Evolutionary conservation across 2,797 vertebrate species (phyloP).

Genomic region (Sternarchorhynchus goeldii): DNA sequence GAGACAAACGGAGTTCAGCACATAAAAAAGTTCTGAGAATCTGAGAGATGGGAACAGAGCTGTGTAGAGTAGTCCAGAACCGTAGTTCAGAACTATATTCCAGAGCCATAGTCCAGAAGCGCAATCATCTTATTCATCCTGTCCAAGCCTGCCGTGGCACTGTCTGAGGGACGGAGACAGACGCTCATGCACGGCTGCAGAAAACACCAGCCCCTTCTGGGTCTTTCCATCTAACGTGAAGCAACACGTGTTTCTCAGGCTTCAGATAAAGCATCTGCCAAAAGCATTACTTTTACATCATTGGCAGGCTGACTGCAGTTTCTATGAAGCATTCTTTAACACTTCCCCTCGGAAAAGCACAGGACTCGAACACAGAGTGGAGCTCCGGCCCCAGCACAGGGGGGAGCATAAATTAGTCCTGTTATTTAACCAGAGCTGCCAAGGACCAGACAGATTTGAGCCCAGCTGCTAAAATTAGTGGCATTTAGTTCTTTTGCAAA

Average conservation of each 20-base stretch:
- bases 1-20: neutral
- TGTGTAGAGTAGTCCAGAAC: neutral
- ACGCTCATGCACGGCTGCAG: conserved; percentile 9
- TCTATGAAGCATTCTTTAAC: conserved; percentile 67
- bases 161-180: conserved; percentile 37
- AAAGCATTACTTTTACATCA: conserved; percentile 70
- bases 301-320: conserved; percentile 63
- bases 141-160: neutral
- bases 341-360: conserved; percentile 66
- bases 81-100: too few relatives aligned
- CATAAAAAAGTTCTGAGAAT: conserved; percentile 6
- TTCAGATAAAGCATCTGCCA: conserved; percentile 68
- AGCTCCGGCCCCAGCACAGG: conserved; percentile 63
- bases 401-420: conserved; percentile 68
- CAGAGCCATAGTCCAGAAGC: too few relatives aligned
- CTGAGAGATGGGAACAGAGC: conserved; percentile 18
- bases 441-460: conserved; percentile 69
- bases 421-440: conserved; percentile 71
- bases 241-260: conserved; percentile 68
- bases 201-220: conserved; percentile 59
- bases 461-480: conserved; percentile 72
- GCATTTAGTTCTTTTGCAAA: conserved; percentile 67
- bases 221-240: conserved; percentile 71
- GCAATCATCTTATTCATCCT: too few relatives aligned
- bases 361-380: conserved; percentile 60